Percentiles rank a stretch among this genome's conserved stretches.
Conservation (phyloP, 30 jellyfish, hydroid and myxozoan species). For the Haliclystus octoradiatus region DNA sequence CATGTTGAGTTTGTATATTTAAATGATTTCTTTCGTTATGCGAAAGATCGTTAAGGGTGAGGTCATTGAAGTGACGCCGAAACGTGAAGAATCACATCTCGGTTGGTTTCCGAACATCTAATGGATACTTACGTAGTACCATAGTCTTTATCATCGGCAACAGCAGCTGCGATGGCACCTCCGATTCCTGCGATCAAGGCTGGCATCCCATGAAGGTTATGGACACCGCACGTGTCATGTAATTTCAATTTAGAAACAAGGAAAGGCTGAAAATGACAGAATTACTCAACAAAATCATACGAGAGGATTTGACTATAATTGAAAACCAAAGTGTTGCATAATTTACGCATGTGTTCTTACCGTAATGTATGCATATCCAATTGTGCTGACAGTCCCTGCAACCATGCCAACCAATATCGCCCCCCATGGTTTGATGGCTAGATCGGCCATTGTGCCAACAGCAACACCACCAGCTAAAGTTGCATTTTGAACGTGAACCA, state of each 20-base stretch:
- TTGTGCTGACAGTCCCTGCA: constrained; percentile 66
- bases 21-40: not conserved
- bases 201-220: constrained; percentile 95
- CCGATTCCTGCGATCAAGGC: constrained; percentile 68
- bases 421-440: constrained; percentile 86
- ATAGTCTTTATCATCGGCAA: constrained; percentile 40
- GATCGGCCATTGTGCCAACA: constrained; percentile 87
- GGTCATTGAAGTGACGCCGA: not conserved
- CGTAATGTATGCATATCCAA: constrained; percentile 74
- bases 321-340: too few relatives aligned
- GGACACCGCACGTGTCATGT: constrained; percentile 97
- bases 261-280: constrained; percentile 45
- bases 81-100: not conserved
- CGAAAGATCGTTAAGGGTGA: not conserved
- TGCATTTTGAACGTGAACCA: constrained; percentile 94
- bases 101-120: not conserved
- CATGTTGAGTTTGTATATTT: not conserved
- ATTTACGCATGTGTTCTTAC: constrained; percentile 13
- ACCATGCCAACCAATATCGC: constrained; percentile 82
- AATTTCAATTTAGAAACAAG: constrained; percentile 23
- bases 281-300: not conserved
- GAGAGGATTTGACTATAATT: not conserved
- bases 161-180: constrained; percentile 74
- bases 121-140: constrained; percentile 38
- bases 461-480: constrained; percentile 99